Base-by-base conservation (phyloP, 2,888 invertebrate genomes). In the Apamea anceps region DNA sequence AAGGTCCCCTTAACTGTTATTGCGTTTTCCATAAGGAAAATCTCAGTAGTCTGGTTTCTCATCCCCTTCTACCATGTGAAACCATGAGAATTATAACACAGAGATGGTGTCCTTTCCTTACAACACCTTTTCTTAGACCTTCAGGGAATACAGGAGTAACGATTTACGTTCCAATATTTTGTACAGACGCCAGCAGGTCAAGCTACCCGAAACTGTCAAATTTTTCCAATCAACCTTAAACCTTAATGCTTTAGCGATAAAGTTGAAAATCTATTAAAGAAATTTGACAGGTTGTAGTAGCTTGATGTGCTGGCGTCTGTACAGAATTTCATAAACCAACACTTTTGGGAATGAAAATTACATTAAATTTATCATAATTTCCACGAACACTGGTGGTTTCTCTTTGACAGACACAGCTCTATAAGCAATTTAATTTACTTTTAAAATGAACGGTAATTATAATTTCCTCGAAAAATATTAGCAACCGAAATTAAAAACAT, bases 291-390 rank as follows among this genome's bases (percentile, higher is more conserved):
- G 3, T 37, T 37, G 3, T 37, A 37, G 37, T 37, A 37, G 2
- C 37, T 37, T 37, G 37, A 37, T 37, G 3, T 37, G 37, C n/a
- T n/a, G n/a, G n/a, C n/a, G n/a, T n/a, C n/a, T n/a, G n/a, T n/a
- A n/a, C 37, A 37, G 28, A 32, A 18, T 72, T 72, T 37, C 13
- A 6, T 8, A 32, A 5, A 8, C 25, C 8, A n/a, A n/a, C n/a
- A 76, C 37, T 21, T 63, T 25, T 7, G 12, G 2, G 2, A 28
- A 28, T 42, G 25, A 62, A 25, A 74, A 63, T 28, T 21, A 73
- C 8, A 42, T 76, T 62, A 48, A 51, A 51, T 51, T 18, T 32
- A 48, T 32, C 13, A 75, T 25, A 77, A 54, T 54, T 65, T 65
- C 63, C 5, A 54, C 2, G 42, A 75, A 63, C 12, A 18, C 15